Evolutionary conservation across 2,113 vertebrate genomes (phyloP), one percentile per base, ranked within the genome.

Genomic region (Cyrtonyx montezumae): DNA sequence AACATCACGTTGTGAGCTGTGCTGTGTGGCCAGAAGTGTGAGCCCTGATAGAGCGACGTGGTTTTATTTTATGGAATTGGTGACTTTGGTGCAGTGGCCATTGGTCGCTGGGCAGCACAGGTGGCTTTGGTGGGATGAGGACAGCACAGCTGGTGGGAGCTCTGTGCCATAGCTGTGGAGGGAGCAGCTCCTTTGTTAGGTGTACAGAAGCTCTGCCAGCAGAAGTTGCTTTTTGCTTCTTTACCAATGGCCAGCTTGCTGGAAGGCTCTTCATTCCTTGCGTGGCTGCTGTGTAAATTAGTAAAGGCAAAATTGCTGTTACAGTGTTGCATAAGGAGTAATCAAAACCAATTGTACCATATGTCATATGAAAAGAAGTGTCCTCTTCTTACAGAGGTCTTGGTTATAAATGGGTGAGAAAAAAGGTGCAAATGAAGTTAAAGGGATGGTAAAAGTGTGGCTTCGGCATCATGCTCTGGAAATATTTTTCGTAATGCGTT

Each of bases 61-160:
- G 59, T 11, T 74, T 63, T 56, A 12, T 45, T 40, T 21, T 17
- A 6, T 28, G 89, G 84, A 17, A 5, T 17, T 3, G 2, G 76
- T 13, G 53, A 32, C 62, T 76, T 63, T 32, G 1, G 3, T 51
- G 73, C 70, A 9, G 46, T 1, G 10, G 9, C 1, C 1, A 0
- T 84, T 42, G 66, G 21, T 94, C 91, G 77, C 67, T 3, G 1
- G 20, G 43, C 25, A 0, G 5, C 0, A 13, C 58, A 19, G 46
- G 82, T 74, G 48, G 48, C 13, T 26, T 51, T 15, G 49, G 49
- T 51, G 49, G 48, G 25, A 13, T 51, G 23, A 26, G 1, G 28
- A 43, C 25, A 0, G 5, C 0, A 11, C 62, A 19, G 34, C 3
- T 45, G 81, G 69, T 2, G 4, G 13, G 68, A 79, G 1, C 2